Conservation (phyloP, 2,113 vertebrate species). For the Phylloscopus trochilus region DNA sequence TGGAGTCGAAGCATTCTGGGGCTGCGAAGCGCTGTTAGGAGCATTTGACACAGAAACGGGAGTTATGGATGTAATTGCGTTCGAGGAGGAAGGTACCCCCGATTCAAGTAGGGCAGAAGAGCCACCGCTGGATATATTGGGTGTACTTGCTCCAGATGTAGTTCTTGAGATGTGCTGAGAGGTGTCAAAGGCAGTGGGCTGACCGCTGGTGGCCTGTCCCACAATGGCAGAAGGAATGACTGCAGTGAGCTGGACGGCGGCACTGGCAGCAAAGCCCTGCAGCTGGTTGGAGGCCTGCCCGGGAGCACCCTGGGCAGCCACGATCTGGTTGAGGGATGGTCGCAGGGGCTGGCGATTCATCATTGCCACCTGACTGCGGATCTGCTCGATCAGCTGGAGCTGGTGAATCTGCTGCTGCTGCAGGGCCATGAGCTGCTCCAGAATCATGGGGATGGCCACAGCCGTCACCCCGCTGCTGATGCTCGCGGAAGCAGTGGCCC, state of each 20-base stretch:
- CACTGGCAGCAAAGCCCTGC: constrained; percentile 83
- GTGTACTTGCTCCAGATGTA: constrained; percentile 77
- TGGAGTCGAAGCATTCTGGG: constrained; percentile 84
- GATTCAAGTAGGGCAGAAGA: constrained; percentile 75
- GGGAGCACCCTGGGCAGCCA: constrained; percentile 69
- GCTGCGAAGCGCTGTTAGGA: constrained; percentile 69
- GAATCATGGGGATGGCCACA: constrained; percentile 93
- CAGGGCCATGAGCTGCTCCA: constrained; percentile 95
- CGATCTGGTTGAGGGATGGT: constrained; percentile 74
- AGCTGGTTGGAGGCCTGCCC: constrained; percentile 81
- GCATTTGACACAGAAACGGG: constrained; percentile 73
- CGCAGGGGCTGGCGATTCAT: constrained; percentile 89
- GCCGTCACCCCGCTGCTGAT: constrained; percentile 76
- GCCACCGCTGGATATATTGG: constrained; percentile 69
- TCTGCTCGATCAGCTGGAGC: constrained; percentile 97
- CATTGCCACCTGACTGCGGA: constrained; percentile 93
- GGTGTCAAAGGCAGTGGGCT: constrained; percentile 77
- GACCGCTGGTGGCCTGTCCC: constrained; percentile 70
- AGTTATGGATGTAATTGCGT: constrained; percentile 74
- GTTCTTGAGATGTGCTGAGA: constrained; percentile 80
- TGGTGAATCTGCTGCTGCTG: constrained; percentile 98
- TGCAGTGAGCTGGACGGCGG: constrained; percentile 85
- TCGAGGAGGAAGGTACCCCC: constrained; percentile 68
- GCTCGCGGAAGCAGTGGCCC: constrained; percentile 64
- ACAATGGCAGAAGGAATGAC: constrained; percentile 74